phyloP scores from a whole-genome alignment of 2,888 invertebrate species.

The Acleris holmiana region DNA sequence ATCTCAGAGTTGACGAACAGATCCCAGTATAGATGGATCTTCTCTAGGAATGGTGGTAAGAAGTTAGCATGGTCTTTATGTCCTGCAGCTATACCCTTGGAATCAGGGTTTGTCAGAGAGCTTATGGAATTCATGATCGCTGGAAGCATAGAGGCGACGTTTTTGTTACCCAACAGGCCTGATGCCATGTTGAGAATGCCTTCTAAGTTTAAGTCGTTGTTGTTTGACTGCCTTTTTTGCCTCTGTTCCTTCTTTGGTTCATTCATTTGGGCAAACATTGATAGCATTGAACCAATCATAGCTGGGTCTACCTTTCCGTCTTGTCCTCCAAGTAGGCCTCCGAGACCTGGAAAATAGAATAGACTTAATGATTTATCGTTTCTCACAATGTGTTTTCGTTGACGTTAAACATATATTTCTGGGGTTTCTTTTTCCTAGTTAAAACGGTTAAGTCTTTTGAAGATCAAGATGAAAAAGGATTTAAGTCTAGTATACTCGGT shows the following conservation, averaged over 20 bases:
- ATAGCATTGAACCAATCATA: constrained; percentile 77
- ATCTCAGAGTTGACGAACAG: constrained; percentile 91
- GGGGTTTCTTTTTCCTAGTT: too few species aligned
- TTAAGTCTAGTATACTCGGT: too few species aligned
- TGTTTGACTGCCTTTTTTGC: constrained; percentile 59
- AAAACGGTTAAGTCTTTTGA: too few species aligned
- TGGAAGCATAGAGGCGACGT: constrained; percentile 83
- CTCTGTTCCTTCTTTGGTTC: constrained; percentile 52
- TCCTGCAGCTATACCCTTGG: constrained; percentile 83
- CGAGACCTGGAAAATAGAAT: constrained; percentile 62
- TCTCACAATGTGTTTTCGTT: too few species aligned
- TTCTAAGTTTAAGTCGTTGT: constrained; percentile 79
- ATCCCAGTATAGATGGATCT: constrained; percentile 90
- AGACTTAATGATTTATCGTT: background rate
- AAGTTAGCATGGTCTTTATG: constrained; percentile 89
- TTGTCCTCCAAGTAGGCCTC: constrained; percentile 84
- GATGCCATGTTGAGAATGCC: constrained; percentile 83
- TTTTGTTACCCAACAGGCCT: constrained; percentile 77
- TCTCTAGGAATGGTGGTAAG: constrained; percentile 86
- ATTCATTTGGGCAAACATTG: constrained; percentile 75
- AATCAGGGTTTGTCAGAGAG: constrained; percentile 86
- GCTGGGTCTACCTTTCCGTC: constrained; percentile 84
- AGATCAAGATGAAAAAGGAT: too few species aligned
- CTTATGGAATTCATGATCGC: constrained; percentile 87
- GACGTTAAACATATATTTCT: too few species aligned